Evolutionary conservation across 2,797 vertebrate genomes (phyloP), one percentile per base, ranked within the genome.

Genomic region (Gymnoscopelus braueri): DNA sequence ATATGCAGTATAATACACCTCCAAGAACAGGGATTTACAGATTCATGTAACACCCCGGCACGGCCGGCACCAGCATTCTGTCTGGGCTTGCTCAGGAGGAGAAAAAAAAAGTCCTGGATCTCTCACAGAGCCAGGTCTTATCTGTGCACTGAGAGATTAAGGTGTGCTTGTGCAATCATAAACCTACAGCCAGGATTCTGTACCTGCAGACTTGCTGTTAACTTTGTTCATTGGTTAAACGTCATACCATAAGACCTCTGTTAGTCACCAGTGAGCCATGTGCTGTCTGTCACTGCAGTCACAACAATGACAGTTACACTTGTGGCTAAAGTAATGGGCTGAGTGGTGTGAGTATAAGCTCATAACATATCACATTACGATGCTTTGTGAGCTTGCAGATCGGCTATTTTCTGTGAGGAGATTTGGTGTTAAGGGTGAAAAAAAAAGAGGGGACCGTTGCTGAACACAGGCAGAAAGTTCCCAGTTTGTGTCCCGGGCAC

Each of bases 91-190:
- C 73, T 2, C 15, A 2, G 5, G 54, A 24, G 2, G 64, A 48
- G 64, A 48, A 12, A 60, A 29, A 29, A 49, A 67, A 57, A 77
- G 73, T 51, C 1, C 15, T 80, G 5, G 29, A 14, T 32, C 14
- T 12, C 50, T 53, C 6, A 15, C 32, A 12, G 12, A 29, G 50
- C 15, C 60, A 19, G 0, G 2, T 26, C 64, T 79, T 69, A 84
- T 80, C 77, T 63, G 47, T 65, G 56, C 79, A 8, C 49, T 0
- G 49, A 32, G 15, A 51, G 26, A 63, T 51, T 51, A 35, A 11
- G 26, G 50, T 55, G 50, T 58, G 60, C 80, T 32, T 88, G 89
- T 85, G 60, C 74, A 78, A 85, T 82, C 88, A 70, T 3, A 83
- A 77, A 75, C 50, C 51, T 6, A 3, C 39, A 44, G 39, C 26